Conservation (phyloP, 92 coral and sea anemone species). For the Zoanthus sociatus region DNA sequence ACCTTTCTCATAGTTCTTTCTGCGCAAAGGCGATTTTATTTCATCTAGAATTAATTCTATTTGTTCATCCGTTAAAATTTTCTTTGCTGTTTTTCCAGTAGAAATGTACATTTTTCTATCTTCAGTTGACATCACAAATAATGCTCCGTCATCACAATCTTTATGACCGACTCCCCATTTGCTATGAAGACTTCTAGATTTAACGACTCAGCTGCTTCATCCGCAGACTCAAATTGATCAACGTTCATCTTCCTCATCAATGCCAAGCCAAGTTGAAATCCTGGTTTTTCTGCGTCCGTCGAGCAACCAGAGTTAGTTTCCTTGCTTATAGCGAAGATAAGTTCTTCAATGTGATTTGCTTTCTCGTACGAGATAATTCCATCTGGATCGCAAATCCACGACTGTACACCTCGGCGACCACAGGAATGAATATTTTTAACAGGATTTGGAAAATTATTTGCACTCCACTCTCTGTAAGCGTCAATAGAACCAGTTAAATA, state of each 20-base stretch:
- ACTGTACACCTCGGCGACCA: conserved; percentile 79
- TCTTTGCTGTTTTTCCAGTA: conserved; percentile 80
- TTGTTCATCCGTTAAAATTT: conserved; percentile 76
- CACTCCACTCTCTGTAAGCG: conserved; percentile 64
- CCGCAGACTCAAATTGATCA: conserved; percentile 49
- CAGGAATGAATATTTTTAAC: conserved; percentile 67
- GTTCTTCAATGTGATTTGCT: conserved; percentile 78
- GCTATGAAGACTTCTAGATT: conserved; percentile 75
- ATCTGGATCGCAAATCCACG: conserved; percentile 92
- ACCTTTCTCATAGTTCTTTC: conserved; percentile 63
- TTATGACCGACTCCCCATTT: conserved; percentile 82
- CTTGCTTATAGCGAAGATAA: conserved; percentile 55
- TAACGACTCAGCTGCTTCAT: conserved; percentile 62
- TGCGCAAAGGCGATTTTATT: conserved; percentile 66
- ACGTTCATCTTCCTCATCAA: conserved; percentile 67
- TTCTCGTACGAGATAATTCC: conserved; percentile 65
- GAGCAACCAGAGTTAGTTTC: conserved; percentile 84
- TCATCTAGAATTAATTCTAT: conserved; percentile 80
- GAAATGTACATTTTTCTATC: conserved; percentile 84
- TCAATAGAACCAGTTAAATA: neutral
- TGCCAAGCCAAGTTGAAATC: conserved; percentile 85
- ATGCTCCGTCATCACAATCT: conserved; percentile 82
- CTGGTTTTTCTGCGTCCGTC: conserved; percentile 50
- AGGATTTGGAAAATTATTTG: conserved; percentile 82
- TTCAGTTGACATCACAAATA: conserved; percentile 65